phyloP scores from a whole-genome alignment of 2,888 invertebrate genomes.

The Coleophora deauratella region DNA sequence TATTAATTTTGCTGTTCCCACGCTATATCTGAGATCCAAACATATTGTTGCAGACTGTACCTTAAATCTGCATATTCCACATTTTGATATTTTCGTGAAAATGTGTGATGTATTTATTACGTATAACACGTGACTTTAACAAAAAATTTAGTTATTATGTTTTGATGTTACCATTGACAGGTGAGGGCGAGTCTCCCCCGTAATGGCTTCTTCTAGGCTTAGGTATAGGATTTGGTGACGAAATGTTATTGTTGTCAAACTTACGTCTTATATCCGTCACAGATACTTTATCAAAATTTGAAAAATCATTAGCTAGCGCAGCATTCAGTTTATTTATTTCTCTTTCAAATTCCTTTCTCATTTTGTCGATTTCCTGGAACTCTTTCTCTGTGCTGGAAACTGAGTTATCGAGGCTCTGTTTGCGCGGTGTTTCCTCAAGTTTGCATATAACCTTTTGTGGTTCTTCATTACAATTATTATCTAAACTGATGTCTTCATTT shows the following conservation, averaged over 20 bases:
- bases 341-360: conserved; percentile 57
- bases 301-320: conserved; percentile 59
- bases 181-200: conserved; percentile 30
- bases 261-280: conserved; percentile 67
- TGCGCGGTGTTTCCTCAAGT: conserved; percentile 40
- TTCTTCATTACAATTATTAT: conserved; percentile 51
- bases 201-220: conserved; percentile 72
- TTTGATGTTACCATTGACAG: conserved; percentile 22
- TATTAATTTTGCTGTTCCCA: too few species aligned
- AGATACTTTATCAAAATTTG: conserved; percentile 40
- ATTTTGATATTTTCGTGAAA: neutral
- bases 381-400: conserved; percentile 64
- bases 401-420: conserved; percentile 55
- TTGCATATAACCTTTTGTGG: conserved; percentile 61
- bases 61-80: too few species aligned
- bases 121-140: conserved; percentile 1
- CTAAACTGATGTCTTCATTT: conserved; percentile 34
- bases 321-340: conserved; percentile 64
- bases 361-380: conserved; percentile 63
- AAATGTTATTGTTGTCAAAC: conserved; percentile 64
- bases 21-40: too few species aligned
- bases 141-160: conserved; percentile 1
- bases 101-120: neutral
- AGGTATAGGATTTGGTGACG: conserved; percentile 73
- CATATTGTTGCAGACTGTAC: too few species aligned